phyloP scores from a whole-genome alignment of 2,113 vertebrate species.

The Baryphthengus martii region DNA sequence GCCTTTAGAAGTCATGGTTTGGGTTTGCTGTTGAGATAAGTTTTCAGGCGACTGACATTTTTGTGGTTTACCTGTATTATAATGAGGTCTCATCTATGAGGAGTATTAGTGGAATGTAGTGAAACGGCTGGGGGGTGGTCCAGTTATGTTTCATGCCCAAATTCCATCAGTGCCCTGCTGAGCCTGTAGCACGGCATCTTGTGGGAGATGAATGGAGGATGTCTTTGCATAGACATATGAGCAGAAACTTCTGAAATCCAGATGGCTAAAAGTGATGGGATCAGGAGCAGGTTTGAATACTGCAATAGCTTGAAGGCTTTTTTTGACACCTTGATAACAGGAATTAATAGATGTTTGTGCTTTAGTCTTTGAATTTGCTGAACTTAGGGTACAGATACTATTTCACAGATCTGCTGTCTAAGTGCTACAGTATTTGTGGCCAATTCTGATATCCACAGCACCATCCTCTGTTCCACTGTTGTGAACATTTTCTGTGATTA shows the following conservation, averaged over 20 bases:
- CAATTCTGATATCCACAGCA: constrained; percentile 1
- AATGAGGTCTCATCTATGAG: background rate
- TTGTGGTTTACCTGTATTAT: background rate
- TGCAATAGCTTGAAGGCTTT: background rate
- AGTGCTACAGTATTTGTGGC: constrained; percentile 5
- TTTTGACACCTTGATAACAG: background rate
- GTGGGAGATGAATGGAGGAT: background rate
- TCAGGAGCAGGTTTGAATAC: background rate
- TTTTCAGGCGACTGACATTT: background rate
- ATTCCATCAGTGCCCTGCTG: background rate
- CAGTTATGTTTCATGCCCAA: background rate
- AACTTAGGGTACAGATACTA: background rate
- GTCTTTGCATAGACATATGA: background rate
- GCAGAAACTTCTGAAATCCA: background rate
- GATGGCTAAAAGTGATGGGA: background rate
- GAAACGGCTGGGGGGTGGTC: background rate
- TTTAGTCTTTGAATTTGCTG: background rate
- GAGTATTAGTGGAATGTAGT: background rate
- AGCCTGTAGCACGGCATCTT: background rate
- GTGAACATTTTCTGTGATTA: constrained; percentile 34
- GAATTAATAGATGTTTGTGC: background rate
- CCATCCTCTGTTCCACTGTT: background rate
- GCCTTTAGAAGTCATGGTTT: background rate
- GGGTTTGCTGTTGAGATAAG: background rate
- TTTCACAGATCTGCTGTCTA: background rate